Evolutionary conservation across 2,797 vertebrate genomes (phyloP).

Genomic region (Lagocephalus sceleratus): DNA sequence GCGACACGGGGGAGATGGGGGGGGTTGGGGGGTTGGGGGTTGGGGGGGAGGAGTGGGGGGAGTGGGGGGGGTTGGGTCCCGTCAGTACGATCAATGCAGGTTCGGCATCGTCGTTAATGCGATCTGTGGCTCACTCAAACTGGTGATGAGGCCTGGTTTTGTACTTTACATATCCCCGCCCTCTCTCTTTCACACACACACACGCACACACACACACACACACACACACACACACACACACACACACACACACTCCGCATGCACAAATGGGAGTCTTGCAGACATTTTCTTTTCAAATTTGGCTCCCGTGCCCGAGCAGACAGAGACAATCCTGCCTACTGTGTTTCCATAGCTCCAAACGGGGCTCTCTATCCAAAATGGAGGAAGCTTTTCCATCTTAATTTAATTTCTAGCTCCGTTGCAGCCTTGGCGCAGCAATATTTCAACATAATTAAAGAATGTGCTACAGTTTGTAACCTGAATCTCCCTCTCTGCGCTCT

Average conservation of each 20-base stretch:
- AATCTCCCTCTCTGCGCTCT: slow-evolving; percentile 14
- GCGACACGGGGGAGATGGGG: slow-evolving; percentile 53
- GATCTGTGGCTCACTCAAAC: slow-evolving; percentile 16
- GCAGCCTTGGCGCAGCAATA: slow-evolving; percentile 20
- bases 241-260: slow-evolving; percentile 9
- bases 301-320: slow-evolving; percentile 33
- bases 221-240: no score
- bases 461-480: slow-evolving; percentile 35
- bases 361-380: slow-evolving; percentile 57
- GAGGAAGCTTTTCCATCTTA: slow-evolving; percentile 55
- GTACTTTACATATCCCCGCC: slow-evolving; percentile 5
- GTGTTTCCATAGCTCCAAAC: slow-evolving; percentile 44
- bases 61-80: slow-evolving; percentile 48
- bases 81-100: slow-evolving; percentile 41
- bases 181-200: not conserved
- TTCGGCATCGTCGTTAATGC: slow-evolving; percentile 31
- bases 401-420: slow-evolving; percentile 36
- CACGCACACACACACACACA: not conserved
- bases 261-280: slow-evolving; percentile 27
- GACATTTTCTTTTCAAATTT: slow-evolving; percentile 56
- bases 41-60: slow-evolving; percentile 51
- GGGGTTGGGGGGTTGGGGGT: slow-evolving; percentile 47
- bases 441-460: slow-evolving; percentile 42
- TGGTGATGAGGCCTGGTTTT: slow-evolving; percentile 6
- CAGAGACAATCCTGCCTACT: slow-evolving; percentile 33